Base-by-base conservation (phyloP, 1,140 invertebrate genomes). In the Drosophila paulistorum region DNA sequence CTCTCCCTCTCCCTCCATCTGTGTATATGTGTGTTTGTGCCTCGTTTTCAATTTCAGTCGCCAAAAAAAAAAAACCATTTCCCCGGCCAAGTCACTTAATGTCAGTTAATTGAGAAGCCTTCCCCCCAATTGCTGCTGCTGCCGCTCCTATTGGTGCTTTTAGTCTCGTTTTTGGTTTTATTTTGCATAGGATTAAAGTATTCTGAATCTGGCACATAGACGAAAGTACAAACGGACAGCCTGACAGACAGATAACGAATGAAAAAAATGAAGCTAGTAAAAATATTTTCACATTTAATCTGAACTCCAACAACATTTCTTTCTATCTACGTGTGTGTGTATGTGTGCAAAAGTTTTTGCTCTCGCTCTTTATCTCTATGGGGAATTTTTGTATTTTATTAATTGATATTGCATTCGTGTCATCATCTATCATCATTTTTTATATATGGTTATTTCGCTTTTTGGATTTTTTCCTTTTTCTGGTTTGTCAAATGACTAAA, bases 21-120 rank as follows among this genome's bases (percentile, higher is more conserved):
- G 26, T 5, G 7, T 10, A 1, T 58, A 23, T 20, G 62, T 39
- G 30, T 51, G 55, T 30, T n/a, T 23, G 37, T 45, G 72, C 61
- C 74, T 54, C 60, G 68, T 70, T 63, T 80, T 79, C 77, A 70
- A 79, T 80, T 80, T 80, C 54, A 68, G 37, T 60, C 37, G 60
- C 20, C 5, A 37, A 7, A 20, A 6, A 11, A 11, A 60, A 20
- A 13, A n/a, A 10, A 42, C 45, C 14, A 71, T 67, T 66, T 48
- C 48, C 42, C 42, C 73, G 61, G 17, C 48, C 35, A 58, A 77
- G 59, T 77, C 63, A 72, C 68, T 78, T 78, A 77, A 77, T 77
- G 75, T 66, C 57, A 61, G 64, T 72, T 78, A 78, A 78, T 78
- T 78, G 75, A 77, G 73, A 58, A 65, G 55, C 61, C 68, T 35